Evolutionary conservation across 2,797 vertebrate genomes (phyloP).

Genomic region (Aphelocoma californica): DNA sequence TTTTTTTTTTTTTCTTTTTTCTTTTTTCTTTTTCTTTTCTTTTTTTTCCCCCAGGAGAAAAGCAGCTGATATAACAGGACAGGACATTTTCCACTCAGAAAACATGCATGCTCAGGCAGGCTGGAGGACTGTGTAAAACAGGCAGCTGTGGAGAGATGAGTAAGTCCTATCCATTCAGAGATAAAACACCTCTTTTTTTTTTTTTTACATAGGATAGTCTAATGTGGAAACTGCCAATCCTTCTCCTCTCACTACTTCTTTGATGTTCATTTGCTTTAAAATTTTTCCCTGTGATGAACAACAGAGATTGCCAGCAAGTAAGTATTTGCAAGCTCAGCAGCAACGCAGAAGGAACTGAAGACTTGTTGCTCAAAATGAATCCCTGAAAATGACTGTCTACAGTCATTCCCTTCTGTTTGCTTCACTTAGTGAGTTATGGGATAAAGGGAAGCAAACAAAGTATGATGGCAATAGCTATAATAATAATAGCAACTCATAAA

Average conservation of each 20-base stretch:
- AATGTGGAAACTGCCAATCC: constrained; percentile 28
- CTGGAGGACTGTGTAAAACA: constrained; percentile 14
- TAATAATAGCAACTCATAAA: not conserved
- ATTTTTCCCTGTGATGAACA: constrained; percentile 34
- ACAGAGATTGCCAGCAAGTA: constrained; percentile 33
- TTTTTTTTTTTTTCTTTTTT: not conserved
- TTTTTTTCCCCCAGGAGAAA: not conserved
- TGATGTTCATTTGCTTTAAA: constrained; percentile 56
- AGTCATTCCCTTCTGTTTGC: not conserved
- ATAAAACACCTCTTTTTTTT: not conserved
- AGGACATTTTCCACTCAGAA: constrained; percentile 36
- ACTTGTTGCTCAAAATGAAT: not conserved
- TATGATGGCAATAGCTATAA: not conserved
- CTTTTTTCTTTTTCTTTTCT: not conserved
- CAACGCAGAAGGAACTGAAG: not conserved
- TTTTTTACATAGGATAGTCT: not conserved
- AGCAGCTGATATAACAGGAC: constrained; percentile 39
- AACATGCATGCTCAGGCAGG: constrained; percentile 63
- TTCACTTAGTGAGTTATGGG: not conserved
- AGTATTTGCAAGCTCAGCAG: constrained; percentile 46
- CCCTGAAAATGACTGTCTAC: not conserved
- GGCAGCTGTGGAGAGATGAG: constrained; percentile 45
- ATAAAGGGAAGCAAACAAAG: not conserved
- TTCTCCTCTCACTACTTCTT: constrained; percentile 24
- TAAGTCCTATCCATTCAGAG: constrained; percentile 40